These are phyloP conservation scores for Sebastiscus tertius DNA, from an alignment of 2,797 vertebrate species.

Conservation along the genomic window DNA sequence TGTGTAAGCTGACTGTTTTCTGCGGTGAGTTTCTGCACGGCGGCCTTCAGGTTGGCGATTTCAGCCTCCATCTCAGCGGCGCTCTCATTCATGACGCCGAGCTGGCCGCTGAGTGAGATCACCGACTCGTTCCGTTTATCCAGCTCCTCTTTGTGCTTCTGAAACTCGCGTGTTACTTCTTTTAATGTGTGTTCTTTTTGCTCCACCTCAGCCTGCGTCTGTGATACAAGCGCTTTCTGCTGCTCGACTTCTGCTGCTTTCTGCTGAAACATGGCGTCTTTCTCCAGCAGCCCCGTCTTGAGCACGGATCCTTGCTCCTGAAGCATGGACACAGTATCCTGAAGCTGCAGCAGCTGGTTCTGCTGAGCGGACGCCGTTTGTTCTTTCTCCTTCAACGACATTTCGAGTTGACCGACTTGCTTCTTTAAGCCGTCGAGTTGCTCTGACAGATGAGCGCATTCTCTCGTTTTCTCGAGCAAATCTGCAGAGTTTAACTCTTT, in stretches of 20 bases:
- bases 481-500: conserved; percentile 68
- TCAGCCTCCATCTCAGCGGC: conserved; percentile 76
- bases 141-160: conserved; percentile 78
- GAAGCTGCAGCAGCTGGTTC: conserved; percentile 74
- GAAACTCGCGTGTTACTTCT: conserved; percentile 61
- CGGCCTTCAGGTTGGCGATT: conserved; percentile 64
- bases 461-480: conserved; percentile 82
- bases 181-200: conserved; percentile 73
- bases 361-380: conserved; percentile 47
- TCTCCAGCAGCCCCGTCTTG: conserved; percentile 82
- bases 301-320: conserved; percentile 83
- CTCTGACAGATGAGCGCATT: conserved; percentile 78
- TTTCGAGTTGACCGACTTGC: conserved; percentile 69
- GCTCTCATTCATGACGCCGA: conserved; percentile 77
- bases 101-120: conserved; percentile 72
- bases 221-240: conserved; percentile 58
- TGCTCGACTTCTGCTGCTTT: conserved; percentile 69
- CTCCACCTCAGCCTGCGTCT: conserved; percentile 75
- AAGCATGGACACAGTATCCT: conserved; percentile 79
- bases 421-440: conserved; percentile 62
- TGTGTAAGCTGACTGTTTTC: conserved; percentile 75
- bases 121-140: conserved; percentile 75
- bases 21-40: conserved; percentile 64
- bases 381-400: background rate
- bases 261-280: conserved; percentile 77